These are phyloP conservation scores for Oryzias javanicus DNA, from an alignment of 2,113 vertebrate species.

Conservation along the genomic window DNA sequence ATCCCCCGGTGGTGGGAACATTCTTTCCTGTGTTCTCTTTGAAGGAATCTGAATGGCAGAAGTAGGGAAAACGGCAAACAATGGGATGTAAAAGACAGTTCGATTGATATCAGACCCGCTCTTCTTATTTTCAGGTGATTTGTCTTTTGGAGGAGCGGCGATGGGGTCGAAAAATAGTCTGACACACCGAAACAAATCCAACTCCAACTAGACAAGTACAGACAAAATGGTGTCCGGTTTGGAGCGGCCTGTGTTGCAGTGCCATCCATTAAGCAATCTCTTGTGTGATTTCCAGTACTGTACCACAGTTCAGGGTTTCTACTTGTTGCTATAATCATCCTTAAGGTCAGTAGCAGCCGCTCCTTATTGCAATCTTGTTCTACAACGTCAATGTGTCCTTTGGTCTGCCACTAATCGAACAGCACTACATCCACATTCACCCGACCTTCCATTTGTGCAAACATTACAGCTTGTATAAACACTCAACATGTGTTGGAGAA, in stretches of 20 bases:
- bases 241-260: constrained; percentile 24
- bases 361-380: constrained; percentile 47
- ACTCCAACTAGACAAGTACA: constrained; percentile 1
- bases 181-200: neutral
- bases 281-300: constrained; percentile 14
- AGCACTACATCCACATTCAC: constrained; percentile 48
- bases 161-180: constrained; percentile 23
- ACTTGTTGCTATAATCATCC: constrained; percentile 27
- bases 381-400: constrained; percentile 65
- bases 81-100: constrained; percentile 44
- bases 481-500: constrained; percentile 17
- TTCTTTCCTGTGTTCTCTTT: constrained; percentile 49
- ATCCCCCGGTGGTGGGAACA: constrained; percentile 55
- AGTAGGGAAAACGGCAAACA: constrained; percentile 64
- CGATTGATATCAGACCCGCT: constrained; percentile 32
- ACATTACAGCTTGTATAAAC: constrained; percentile 45
- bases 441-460: constrained; percentile 53
- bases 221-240: constrained; percentile 14
- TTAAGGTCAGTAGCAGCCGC: constrained; percentile 48
- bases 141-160: constrained; percentile 18
- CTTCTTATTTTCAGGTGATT: constrained; percentile 44
- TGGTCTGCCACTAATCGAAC: constrained; percentile 53
- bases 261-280: constrained; percentile 36
- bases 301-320: constrained; percentile 16
- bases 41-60: constrained; percentile 66